These are phyloP conservation scores for Siphamia tubifer DNA, from an alignment of 2,113 vertebrate genomes.

Conservation along the genomic window DNA sequence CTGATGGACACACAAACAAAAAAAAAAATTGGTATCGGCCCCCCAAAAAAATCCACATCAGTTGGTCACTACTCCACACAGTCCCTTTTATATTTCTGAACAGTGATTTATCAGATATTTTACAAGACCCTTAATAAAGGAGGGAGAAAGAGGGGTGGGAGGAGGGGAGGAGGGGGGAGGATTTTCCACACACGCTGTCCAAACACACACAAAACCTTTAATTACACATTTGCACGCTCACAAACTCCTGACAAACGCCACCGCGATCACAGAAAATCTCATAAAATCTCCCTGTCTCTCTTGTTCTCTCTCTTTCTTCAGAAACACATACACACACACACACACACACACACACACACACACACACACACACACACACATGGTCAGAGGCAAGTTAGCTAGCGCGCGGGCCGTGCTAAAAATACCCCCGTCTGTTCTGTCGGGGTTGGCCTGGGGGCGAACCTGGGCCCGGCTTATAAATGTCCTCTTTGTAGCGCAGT, in stretches of 20 bases:
- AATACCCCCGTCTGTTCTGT: constrained; percentile 94
- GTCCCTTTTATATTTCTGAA: constrained; percentile 80
- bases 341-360: constrained; percentile 27
- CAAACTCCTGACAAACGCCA: constrained; percentile 5
- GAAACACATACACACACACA: constrained; percentile 21
- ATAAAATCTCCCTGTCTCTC: constrained; percentile 29
- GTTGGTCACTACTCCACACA: too few species aligned
- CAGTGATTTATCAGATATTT: constrained; percentile 88
- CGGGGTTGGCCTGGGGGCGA: constrained; percentile 85
- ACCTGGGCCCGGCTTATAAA: constrained; percentile 88
- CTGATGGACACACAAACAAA: too few species aligned
- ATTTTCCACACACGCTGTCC: constrained; percentile 67
- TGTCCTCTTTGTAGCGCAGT: constrained; percentile 95
- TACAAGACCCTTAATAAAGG: constrained; percentile 84
- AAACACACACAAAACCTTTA: not conserved
- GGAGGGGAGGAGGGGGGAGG: not conserved
- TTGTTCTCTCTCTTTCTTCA: not conserved
- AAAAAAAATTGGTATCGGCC: too few species aligned
- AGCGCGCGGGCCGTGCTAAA: constrained; percentile 83
- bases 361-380: constrained; percentile 32
- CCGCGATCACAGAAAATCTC: constrained; percentile 28
- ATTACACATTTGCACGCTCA: not conserved
- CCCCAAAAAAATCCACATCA: too few species aligned
- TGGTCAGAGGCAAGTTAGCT: constrained; percentile 76
- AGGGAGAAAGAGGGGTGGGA: not conserved